Percentiles rank a stretch among this genome's conserved stretches.
Conservation (phyloP, 2,888 invertebrate species). For the Drosophila subsilvestris region DNA sequence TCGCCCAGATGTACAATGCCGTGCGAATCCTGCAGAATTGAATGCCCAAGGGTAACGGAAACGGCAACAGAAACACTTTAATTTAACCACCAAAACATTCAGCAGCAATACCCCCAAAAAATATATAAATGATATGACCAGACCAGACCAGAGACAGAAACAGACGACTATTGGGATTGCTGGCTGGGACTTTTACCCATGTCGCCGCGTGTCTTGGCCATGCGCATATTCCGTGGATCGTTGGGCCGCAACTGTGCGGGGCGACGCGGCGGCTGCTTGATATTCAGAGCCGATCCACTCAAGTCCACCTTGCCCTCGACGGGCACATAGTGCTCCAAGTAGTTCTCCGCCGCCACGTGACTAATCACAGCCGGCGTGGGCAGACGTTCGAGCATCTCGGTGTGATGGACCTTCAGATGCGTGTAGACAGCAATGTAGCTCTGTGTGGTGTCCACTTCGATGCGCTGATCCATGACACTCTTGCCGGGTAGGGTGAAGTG, state of each 20-base stretch:
- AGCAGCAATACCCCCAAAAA: constrained; percentile 1
- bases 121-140: neutral
- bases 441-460: constrained; percentile 87
- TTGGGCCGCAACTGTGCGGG: neutral
- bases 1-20: constrained; percentile 85
- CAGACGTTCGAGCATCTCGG: constrained; percentile 86
- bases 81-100: neutral
- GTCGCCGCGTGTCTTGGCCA: constrained; percentile 21
- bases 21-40: constrained; percentile 80
- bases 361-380: constrained; percentile 85
- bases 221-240: constrained; percentile 5
- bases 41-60: constrained; percentile 14
- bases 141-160: neutral
- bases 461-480: constrained; percentile 82
- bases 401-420: constrained; percentile 87
- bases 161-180: neutral
- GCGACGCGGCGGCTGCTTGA: constrained; percentile 9
- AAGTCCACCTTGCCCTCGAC: constrained; percentile 38
- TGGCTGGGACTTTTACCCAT: constrained; percentile 1
- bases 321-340: constrained; percentile 48
- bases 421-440: constrained; percentile 89
- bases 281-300: constrained; percentile 19
- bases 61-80: constrained; percentile 35
- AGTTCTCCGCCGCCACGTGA: constrained; percentile 80
- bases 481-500: constrained; percentile 86